Base-by-base conservation (phyloP, 2,888 invertebrate species). In the Hypselothyrea guttata region DNA sequence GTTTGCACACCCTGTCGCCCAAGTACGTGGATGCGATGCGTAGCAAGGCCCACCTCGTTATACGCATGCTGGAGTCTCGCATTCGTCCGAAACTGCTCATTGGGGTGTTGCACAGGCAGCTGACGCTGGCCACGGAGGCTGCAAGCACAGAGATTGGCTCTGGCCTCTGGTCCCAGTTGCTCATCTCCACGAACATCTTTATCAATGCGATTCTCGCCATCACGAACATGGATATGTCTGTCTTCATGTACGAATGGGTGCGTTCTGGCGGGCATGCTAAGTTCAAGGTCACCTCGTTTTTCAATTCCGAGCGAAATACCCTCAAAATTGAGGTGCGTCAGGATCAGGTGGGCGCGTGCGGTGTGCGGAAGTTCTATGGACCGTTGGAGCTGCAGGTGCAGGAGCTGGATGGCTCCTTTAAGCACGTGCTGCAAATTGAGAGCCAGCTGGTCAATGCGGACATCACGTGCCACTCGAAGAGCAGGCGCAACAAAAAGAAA, bases 381-480 rank as follows among this genome's bases (percentile, higher is more conserved):
- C 98, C 99, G 0, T 89, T 99, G 41, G 91, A 97, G 33, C 97
- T 99, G 0, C 96, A 97, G 56, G 92, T 99, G 7, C 99, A 99
- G 90, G 99, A 99, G 90, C 90, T 99, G 70, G 99, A 99, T 90
- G 99, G 99, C 0, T 98, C 98, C 0, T 99, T 99, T 89, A 97
- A 96, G 85, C 99, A 99, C 88, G 98, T 95, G 15, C 91, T 99
- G 41, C 96, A 96, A 90, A 96, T 96, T 63, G 99, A 99, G 91
- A 98, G 98, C 77, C 97, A 96, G 1, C 94, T 97, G 1, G 97
- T 98, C 0, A 97, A 97, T 86, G 95, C 98, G 11, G 99, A 99
- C 86, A 97, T 99, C 55, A 98, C 98, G 0, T 99, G 99, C 86
- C 99, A 99, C 90, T 99, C 99, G 41, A 99, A 99, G 91, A 98